phyloP scores from a whole-genome alignment of 2,888 invertebrate genomes.

The Sarcophaga subvicina region DNA sequence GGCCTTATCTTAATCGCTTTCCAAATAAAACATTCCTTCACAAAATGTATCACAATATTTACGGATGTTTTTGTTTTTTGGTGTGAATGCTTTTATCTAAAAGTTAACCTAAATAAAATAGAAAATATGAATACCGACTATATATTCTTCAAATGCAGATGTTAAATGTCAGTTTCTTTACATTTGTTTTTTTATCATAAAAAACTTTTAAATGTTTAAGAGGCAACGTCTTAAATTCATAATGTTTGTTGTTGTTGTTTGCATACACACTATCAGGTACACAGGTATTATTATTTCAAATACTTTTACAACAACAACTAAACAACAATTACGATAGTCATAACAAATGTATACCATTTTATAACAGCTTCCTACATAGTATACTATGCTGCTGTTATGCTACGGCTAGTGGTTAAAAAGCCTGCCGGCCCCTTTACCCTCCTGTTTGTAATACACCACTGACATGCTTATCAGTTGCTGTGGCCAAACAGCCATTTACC shows the following conservation, averaged over 20 bases:
- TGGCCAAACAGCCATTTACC: conserved; percentile 46
- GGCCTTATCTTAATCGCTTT: too few relatives aligned
- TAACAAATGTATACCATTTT: conserved; percentile 1
- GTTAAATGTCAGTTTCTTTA: not conserved
- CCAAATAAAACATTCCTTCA: too few relatives aligned
- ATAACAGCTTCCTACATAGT: conserved; percentile 30
- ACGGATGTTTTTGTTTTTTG: too few relatives aligned
- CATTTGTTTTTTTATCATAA: not conserved
- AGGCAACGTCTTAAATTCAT: too few relatives aligned
- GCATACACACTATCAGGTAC: not conserved
- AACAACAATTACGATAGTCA: conserved; percentile 13
- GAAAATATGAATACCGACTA: not conserved
- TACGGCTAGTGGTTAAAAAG: conserved; percentile 10
- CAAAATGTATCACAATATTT: too few relatives aligned
- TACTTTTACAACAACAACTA: not conserved
- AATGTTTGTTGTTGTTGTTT: not conserved
- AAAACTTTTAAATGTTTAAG: not conserved
- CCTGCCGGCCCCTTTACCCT: not conserved
- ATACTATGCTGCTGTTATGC: too few relatives aligned
- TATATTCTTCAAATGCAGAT: not conserved
- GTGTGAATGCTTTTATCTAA: not conserved
- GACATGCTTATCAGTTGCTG: conserved; percentile 42
- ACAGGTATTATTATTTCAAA: too few relatives aligned
- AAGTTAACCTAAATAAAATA: not conserved
- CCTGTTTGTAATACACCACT: not conserved